These are phyloP conservation scores for Caenorhabditis becei DNA, from an alignment of 2,888 invertebrate species.

Conservation along the genomic window DNA sequence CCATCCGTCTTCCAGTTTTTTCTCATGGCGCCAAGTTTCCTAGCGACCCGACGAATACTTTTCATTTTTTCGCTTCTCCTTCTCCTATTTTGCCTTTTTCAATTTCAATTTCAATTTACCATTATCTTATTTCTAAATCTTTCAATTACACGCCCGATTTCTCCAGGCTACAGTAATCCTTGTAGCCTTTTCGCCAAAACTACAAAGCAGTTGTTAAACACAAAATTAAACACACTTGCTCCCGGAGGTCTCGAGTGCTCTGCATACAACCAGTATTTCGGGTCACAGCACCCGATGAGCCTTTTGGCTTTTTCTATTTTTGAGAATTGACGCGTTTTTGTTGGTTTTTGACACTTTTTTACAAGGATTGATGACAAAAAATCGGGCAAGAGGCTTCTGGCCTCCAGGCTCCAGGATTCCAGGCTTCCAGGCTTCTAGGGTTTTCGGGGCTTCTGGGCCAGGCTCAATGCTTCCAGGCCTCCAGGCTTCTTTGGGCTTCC, in stretches of 20 bases:
- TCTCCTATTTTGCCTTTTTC: neutral
- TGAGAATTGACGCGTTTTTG: neutral
- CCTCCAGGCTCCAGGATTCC: no score
- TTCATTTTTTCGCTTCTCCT: no score
- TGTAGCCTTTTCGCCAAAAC: neutral
- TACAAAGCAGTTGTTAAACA: constrained; percentile 18
- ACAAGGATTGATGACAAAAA: no score
- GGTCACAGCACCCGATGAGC: no score
- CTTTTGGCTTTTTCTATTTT: no score
- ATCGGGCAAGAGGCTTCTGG: no score
- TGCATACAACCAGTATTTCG: constrained; percentile 41
- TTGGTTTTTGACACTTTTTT: no score
- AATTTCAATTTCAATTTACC: constrained; percentile 3
- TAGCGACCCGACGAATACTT: constrained; percentile 16
- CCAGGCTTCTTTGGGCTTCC: no score
- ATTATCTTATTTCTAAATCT: neutral
- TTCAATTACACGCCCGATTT: neutral
- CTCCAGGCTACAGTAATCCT: neutral
- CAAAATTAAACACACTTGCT: constrained; percentile 26
- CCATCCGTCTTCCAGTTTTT: no score
- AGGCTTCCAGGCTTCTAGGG: no score
- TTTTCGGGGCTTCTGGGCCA: no score
- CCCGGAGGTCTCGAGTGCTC: constrained; percentile 58
- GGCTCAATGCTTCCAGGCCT: no score
- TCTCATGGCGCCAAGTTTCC: neutral